Percentiles rank a stretch among this genome's conserved stretches.
Evolutionary conservation across 2,113 vertebrate species (phyloP).

Genomic region (Pteronura brasiliensis): DNA sequence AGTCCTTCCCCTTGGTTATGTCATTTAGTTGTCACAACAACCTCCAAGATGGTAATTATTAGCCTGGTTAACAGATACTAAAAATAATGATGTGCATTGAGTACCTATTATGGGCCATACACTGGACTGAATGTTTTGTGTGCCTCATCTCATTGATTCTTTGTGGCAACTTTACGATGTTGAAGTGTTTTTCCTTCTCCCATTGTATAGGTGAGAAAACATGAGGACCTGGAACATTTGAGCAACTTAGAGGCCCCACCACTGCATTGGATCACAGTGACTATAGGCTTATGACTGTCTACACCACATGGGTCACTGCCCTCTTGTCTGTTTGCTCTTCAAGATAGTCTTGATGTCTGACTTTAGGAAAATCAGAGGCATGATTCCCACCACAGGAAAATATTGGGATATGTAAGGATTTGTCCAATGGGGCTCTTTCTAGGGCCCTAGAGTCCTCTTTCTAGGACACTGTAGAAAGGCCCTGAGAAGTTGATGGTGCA

Average conservation of each 20-base stretch:
- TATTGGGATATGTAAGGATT: neutral
- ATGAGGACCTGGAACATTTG: neutral
- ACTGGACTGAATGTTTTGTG: neutral
- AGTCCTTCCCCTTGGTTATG: neutral
- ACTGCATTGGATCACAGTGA: rapidly evolving
- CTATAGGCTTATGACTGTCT: neutral
- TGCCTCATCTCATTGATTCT: neutral
- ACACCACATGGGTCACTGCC: rapidly evolving
- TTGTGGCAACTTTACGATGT: neutral
- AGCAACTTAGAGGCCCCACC: neutral
- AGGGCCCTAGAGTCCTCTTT: no score
- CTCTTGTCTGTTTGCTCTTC: neutral
- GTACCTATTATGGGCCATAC: neutral
- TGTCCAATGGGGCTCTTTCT: neutral
- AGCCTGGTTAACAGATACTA: neutral
- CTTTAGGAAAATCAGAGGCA: neutral
- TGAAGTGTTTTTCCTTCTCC: neutral
- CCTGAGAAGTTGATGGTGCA: neutral
- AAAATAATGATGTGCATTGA: neutral
- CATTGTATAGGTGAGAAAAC: neutral
- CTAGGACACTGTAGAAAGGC: neutral
- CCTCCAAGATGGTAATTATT: neutral
- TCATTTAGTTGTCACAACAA: neutral
- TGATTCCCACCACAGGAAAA: neutral
- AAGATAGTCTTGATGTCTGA: neutral